A percentile compares a stretch with the other conserved stretches of the same genome.
These are phyloP conservation scores for Monoplex corrugatus DNA, from an alignment of 2,888 invertebrate species.

Conservation along the genomic window DNA sequence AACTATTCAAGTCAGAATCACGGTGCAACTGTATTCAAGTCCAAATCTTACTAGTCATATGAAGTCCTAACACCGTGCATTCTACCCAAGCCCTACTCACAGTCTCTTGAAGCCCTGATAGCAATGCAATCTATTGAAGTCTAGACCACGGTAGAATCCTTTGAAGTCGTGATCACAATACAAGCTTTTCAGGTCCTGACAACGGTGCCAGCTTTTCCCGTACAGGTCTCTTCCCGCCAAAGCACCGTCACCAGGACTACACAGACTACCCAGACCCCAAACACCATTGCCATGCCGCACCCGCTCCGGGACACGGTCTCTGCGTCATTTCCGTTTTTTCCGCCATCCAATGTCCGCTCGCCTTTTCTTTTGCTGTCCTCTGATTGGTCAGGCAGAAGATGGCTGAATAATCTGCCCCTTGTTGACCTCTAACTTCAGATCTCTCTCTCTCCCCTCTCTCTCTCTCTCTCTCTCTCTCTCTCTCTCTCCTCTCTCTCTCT, in stretches of 20 bases:
- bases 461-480: slow-evolving; percentile 8
- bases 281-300: background rate
- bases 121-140: background rate
- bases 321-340: slow-evolving; percentile 17
- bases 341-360: slow-evolving; percentile 8
- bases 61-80: no score
- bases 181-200: background rate
- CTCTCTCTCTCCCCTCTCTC: background rate
- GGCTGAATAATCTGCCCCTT: background rate
- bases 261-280: no score
- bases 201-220: background rate
- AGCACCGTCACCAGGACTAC: background rate
- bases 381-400: slow-evolving; percentile 29
- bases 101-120: background rate
- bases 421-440: background rate
- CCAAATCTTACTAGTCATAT: no score
- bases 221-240: background rate
- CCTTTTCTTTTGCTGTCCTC: slow-evolving; percentile 17
- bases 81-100: no score
- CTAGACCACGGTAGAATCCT: background rate
- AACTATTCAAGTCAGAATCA: no score
- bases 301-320: background rate
- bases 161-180: background rate
- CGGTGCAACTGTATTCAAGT: no score
- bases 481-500: slow-evolving; percentile 32